Evolutionary conservation across 2,113 vertebrate species (phyloP), one percentile per base, ranked within the genome.

Genomic region (Oreotrochilus melanogaster): DNA sequence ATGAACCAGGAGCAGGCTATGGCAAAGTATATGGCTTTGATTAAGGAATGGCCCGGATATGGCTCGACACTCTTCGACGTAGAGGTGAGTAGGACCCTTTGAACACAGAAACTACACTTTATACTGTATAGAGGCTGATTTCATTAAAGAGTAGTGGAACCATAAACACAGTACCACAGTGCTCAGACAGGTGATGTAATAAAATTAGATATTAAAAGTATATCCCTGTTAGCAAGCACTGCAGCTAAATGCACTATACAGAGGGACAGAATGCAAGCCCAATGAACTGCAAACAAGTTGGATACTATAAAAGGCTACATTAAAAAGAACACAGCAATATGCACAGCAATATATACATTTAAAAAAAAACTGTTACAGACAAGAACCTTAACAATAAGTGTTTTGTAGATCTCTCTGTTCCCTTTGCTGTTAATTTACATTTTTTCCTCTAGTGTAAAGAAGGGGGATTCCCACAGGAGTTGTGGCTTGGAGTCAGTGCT

Each of bases 21-120:
- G 98, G 96, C 98, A 78, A 99, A 99, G 74, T 99, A 99, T 95
- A 99, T 99, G 99, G 92, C 97, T 17, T 86, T 99, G 96, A 98
- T 99, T 92, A 99, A 98, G 96, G 99, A 99, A 96, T 99, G 99
- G 99, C 98, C 98, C 24, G 99, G 99, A 12, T 99, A 99, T 18
- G 99, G 99, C 10, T 99, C 99, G 62, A 99, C 99, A 0, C 98
- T 99, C 78, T 99, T 99, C 72, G 98, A 99, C 0, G 99, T 99
- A 19, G 99, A 99, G 99, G 99, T 45, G 39, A 23, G n/a, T 42
- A 47, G 19, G n/a, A 81, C 50, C 35, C 30, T 27, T 39, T 35
- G 42, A 72, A 39, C 50, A 14, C 31, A 83, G n/a, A 3, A 48
- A 62, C 60, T 33, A 21, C 18, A 28, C 16, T 45, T 82, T 33